Evolutionary conservation across 1,140 invertebrate species (phyloP), one percentile per base, ranked within the genome.

Genomic region (Chionoecetes opilio): DNA sequence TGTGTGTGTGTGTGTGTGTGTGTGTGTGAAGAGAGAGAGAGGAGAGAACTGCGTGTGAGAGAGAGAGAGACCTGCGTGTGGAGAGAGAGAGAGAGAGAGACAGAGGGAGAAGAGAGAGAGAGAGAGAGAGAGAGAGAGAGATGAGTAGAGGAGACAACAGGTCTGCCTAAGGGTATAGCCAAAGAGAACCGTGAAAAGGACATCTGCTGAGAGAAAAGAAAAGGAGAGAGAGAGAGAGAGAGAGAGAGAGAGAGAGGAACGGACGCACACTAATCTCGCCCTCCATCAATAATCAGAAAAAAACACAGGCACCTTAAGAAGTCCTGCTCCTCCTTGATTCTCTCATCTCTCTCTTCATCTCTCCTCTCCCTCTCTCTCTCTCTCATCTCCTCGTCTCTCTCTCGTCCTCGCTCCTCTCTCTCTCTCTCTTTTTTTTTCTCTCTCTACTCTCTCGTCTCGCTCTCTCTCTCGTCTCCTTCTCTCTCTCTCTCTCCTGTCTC

Each of bases 91-190:
- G 63, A 75, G 63, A 75, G 63, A 75, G 63, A 75, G 63, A 75
- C 21, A 75, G 63, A 75, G 63, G n/a, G 63, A 75, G 63, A 75
- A 75, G 63, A 75, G 63, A 75, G 63, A 75, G 63, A 75, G 63
- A 75, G 63, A 75, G 63, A 75, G 63, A 75, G 63, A 75, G 63
- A 75, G 63, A 75, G 63, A 75, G 63, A 75, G 63, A 75, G n/a
- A 75, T 46, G 5, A 46, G 41, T 8, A 14, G 41, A 46, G 5
- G 63, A 75, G n/a, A 75, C 0, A 53, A 53, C n/a, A 53, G 8
- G 46, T 14, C 46, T 14, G 46, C 46, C 46, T 53, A 17, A 53
- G 46, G 46, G 2, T 53, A 53, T 9, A 53, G 46, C 46, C 46
- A 17, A 9, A 53, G 46, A 17, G 21, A 53, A 17, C 21, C 46